Evolutionary conservation across 2,888 invertebrate genomes (phyloP), one percentile per base, ranked within the genome.

Genomic region (Ischnura elegans): DNA sequence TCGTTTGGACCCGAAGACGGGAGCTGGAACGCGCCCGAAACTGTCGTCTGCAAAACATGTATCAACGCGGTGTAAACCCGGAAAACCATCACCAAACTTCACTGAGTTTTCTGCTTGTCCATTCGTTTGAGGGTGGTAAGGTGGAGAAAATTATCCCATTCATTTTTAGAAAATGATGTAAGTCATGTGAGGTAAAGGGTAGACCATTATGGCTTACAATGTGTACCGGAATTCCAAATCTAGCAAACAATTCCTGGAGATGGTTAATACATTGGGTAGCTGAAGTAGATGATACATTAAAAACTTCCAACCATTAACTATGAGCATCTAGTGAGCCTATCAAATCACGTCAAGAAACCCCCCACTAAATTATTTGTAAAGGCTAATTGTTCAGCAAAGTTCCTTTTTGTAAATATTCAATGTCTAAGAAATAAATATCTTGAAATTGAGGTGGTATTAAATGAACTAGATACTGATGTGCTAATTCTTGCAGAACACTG

Each of bases 91-190:
- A 1, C 94, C 93, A 16, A 95, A 94, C 94, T 95, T 94, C 21
- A 95, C 95, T n/a, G 94, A 93, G 29, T 95, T 94, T 94, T 95
- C 94, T 51, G 95, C 95, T 93, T 94, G 94, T 46, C 95, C 95
- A 94, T 95, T 95, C 16, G 95, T 93, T 19, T 94, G 61, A 93
- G 95, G 95, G 87, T 94, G 94, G 87, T 94, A 94, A 36, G 95
- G 95, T 43, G 95, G 94, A n/a, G 94, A 93, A 85, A 93, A 94
- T 29, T 47, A 95, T 94, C 25, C 94, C 94, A 93, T 95, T 95
- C 4, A 19, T 76, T 29, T 93, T 36, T 55, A 94, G 94, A 93
- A 95, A 95, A 43, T 94, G 86, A 51, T 93, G 76, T 93, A 95
- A 95, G 93, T 95, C 95, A 43, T 90, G 93, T 8, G 94, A 94